A percentile compares a stretch with the other conserved stretches of the same genome.
phyloP scores from a whole-genome alignment of 2,797 vertebrate species.

The Antrozous pallidus region DNA sequence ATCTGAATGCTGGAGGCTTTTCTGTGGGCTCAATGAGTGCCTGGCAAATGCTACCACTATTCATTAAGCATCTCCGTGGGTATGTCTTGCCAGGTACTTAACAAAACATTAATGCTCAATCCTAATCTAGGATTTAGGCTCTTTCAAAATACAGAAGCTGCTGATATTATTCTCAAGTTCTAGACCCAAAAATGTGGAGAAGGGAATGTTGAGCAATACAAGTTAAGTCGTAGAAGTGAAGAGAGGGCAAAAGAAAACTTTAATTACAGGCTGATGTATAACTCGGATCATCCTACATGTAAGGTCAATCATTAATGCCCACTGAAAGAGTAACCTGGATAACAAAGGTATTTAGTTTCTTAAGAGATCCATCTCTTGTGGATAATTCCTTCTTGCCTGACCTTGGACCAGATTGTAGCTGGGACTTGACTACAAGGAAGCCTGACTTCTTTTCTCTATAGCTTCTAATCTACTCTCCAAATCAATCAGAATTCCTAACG shows the following conservation, averaged over 20 bases:
- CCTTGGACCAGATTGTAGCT: not conserved
- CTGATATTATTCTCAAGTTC: not conserved
- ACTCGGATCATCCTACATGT: slow-evolving; percentile 6
- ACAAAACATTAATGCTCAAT: not conserved
- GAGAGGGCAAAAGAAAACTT: slow-evolving; percentile 50
- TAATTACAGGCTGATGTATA: slow-evolving; percentile 55
- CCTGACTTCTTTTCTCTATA: not conserved
- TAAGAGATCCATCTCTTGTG: not conserved
- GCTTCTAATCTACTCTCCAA: not conserved
- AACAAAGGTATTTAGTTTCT: slow-evolving; percentile 60
- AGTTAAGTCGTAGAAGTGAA: slow-evolving; percentile 20
- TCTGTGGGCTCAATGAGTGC: not conserved
- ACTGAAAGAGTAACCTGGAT: slow-evolving; percentile 12
- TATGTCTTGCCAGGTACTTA: not conserved
- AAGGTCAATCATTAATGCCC: slow-evolving; percentile 68
- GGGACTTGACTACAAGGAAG: not conserved
- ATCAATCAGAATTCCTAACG: not conserved
- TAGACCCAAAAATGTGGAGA: not conserved
- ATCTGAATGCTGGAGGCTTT: not conserved
- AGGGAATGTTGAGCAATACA: not conserved
- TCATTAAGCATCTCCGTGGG: not conserved
- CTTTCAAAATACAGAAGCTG: slow-evolving; percentile 15
- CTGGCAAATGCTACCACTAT: not conserved
- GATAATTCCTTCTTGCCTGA: slow-evolving; percentile 43
- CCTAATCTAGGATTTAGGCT: not conserved